Evolutionary conservation across 2,888 invertebrate genomes (phyloP).

Genomic region (Zele albiditarsus): DNA sequence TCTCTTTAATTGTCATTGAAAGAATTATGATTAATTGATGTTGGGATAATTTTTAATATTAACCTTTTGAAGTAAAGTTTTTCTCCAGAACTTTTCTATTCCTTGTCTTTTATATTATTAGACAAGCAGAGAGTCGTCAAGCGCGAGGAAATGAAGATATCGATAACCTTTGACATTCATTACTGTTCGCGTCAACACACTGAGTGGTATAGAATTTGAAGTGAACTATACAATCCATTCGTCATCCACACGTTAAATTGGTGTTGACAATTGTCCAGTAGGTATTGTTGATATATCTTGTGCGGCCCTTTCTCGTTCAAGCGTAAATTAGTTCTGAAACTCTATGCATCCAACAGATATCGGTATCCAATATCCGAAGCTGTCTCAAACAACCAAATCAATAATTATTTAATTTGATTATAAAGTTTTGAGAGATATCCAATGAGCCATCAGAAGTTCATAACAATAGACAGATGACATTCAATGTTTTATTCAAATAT

Average conservation of each 20-base stretch:
- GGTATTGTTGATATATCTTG: background rate
- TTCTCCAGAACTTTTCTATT: too few relatives aligned
- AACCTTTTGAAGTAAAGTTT: too few relatives aligned
- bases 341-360: background rate
- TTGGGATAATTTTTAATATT: background rate
- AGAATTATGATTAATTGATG: background rate
- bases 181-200: background rate
- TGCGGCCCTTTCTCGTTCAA: background rate
- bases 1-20: background rate
- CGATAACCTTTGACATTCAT: background rate
- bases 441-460: background rate
- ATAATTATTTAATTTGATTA: background rate
- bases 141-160: background rate
- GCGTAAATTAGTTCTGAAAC: background rate
- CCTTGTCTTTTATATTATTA: too few relatives aligned
- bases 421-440: background rate
- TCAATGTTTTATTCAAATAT: too few relatives aligned
- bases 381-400: background rate
- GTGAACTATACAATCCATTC: background rate
- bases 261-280: background rate
- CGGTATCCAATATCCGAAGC: slow-evolving; percentile 9
- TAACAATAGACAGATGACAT: too few relatives aligned
- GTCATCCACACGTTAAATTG: background rate
- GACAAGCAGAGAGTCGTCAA: too few relatives aligned
- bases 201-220: background rate